Conservation (phyloP, 2,113 vertebrate species). For the Elachura formosa region DNA sequence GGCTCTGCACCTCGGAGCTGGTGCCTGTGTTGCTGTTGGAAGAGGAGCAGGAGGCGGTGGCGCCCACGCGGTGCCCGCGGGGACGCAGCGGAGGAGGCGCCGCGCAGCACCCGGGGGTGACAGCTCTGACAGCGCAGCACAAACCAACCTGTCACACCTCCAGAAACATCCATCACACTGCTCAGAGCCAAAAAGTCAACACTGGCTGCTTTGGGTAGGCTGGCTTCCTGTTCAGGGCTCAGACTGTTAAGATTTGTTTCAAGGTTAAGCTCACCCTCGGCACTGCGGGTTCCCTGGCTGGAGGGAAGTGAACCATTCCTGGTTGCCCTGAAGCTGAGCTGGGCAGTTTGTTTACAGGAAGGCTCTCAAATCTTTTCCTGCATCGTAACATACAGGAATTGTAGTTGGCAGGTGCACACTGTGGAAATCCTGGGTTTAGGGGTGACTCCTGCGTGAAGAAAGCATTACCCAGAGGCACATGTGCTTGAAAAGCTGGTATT, state of each 20-base stretch:
- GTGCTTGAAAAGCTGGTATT: not conserved
- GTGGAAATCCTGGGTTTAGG: too few relatives aligned
- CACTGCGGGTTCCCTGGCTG: not conserved
- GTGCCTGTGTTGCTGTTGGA: not conserved
- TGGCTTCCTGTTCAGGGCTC: not conserved
- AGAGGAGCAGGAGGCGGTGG: not conserved
- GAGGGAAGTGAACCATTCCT: not conserved
- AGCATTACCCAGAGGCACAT: not conserved
- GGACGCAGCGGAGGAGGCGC: not conserved
- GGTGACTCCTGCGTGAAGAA: not conserved
- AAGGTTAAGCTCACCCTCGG: not conserved
- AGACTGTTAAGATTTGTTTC: not conserved
- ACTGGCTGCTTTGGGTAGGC: not conserved
- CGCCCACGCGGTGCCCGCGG: not conserved
- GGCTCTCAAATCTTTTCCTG: not conserved
- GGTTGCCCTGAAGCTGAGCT: not conserved
- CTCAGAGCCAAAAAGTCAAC: not conserved
- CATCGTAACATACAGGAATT: accelerated
- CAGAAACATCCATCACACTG: not conserved
- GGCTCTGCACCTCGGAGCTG: not conserved
- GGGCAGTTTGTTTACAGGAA: not conserved
- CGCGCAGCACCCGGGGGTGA: not conserved
- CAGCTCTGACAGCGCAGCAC: not conserved
- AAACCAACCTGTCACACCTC: not conserved
- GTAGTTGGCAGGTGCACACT: accelerated